Evolutionary conservation across 2,113 vertebrate species (phyloP), one percentile per base, ranked within the genome.

Genomic region (Zosterops lateralis): DNA sequence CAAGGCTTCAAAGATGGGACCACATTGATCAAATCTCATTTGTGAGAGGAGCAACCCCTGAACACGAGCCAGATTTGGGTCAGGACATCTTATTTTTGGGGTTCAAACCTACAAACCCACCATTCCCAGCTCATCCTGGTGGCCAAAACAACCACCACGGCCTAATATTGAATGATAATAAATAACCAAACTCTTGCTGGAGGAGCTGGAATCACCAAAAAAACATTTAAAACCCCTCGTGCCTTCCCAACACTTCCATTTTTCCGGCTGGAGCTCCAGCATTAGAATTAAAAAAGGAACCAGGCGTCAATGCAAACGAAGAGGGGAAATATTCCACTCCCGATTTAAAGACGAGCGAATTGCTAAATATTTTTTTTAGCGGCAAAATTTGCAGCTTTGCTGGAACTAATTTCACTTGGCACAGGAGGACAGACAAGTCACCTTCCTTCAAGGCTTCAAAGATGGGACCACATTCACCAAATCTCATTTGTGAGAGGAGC

Each of bases 311-410:
- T 96, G 97, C 98, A 97, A 91, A 10, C 38, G 38, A 38, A 38
- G 38, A n/a, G 38, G 38, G 38, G 38, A 10, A 97, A 97, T 97
- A 97, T 97, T 97, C 97, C 81, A 94, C 95, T 96, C 86, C 95
- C 91, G 97, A 97, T 97, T 98, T 98, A 97, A 98, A 97, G 98
- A 97, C 97, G 95, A 96, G 96, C 84, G 96, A 98, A 97, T 98
- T 96, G 96, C 97, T 98, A 98, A 98, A 98, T 98, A 98, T 98
- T 98, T 98, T 98, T 98, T 98, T 98, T 98, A 98, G 98, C 92
- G 92, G 96, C 97, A 97, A 98, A 98, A 36, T 36, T 97, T 97
- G 98, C 97, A 95, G 98, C 98, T 98, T 97, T 36, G 97, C 97
- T 98, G 97, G 97, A 98, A 98, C 98, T 98, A 9, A 36, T 36